Conservation (phyloP, 2,888 invertebrate genomes). For the Orthosia incerta region DNA sequence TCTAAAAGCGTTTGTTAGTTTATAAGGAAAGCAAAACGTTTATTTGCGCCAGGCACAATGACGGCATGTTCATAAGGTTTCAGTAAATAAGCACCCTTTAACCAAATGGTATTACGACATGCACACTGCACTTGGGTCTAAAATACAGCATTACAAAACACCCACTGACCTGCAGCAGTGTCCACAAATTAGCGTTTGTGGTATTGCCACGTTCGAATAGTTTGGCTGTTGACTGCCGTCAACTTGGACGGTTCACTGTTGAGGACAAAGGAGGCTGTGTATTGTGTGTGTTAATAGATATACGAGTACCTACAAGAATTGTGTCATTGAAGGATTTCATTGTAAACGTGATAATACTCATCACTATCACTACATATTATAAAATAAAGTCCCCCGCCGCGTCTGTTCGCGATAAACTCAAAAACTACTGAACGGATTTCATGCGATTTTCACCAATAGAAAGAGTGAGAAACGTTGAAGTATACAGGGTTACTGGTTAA, state of each 20-base stretch:
- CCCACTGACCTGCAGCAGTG: background rate
- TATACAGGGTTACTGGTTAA: too few relatives aligned
- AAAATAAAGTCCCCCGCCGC: too few relatives aligned
- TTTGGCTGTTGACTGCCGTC: background rate
- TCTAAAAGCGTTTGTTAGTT: background rate
- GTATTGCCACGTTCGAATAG: constrained; percentile 16
- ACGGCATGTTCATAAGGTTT: background rate
- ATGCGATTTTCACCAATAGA: too few relatives aligned
- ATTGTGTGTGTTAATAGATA: background rate
- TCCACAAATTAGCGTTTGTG: constrained; percentile 16
- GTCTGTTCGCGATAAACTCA: too few relatives aligned
- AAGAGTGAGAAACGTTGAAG: too few relatives aligned
- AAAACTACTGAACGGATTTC: too few relatives aligned
- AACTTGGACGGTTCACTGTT: background rate
- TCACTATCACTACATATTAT: too few relatives aligned
- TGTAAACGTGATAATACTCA: too few relatives aligned
- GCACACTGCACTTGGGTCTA: background rate
- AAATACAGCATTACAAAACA: background rate
- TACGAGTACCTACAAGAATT: too few relatives aligned
- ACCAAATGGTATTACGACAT: background rate
- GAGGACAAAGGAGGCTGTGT: background rate
- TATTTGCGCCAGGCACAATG: too few relatives aligned
- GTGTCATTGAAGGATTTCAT: too few relatives aligned
- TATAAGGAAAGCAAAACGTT: too few relatives aligned
- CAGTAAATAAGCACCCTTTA: background rate